These are phyloP conservation scores for Corythornis cristatus DNA, from an alignment of 2,113 vertebrate genomes.

Conservation along the genomic window DNA sequence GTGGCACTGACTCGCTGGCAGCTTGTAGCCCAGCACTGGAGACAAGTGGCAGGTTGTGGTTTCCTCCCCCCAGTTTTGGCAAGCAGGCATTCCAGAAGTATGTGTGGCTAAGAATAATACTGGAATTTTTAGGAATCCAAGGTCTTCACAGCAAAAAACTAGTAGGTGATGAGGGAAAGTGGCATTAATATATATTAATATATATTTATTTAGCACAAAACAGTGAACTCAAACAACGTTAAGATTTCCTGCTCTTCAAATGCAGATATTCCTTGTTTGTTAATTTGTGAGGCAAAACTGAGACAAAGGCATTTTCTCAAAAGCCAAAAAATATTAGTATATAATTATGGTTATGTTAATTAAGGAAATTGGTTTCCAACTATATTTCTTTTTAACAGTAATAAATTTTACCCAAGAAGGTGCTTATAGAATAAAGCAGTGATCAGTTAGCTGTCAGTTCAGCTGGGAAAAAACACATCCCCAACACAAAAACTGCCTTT, in stretches of 20 bases:
- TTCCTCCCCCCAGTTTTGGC: not conserved
- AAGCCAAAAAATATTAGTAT: not conserved
- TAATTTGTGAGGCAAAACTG: not conserved
- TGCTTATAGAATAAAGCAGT: not conserved
- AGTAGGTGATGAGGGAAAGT: accelerated
- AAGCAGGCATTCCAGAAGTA: not conserved
- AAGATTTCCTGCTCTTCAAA: not conserved
- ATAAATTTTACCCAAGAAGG: not conserved
- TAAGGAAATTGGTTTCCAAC: not conserved
- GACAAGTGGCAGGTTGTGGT: accelerated
- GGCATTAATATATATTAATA: not conserved
- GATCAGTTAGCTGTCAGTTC: not conserved
- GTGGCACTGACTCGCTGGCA: not conserved
- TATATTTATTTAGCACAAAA: not conserved
- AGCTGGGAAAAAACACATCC: not conserved
- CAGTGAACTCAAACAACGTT: not conserved
- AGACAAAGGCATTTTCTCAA: not conserved
- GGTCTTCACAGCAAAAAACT: not conserved
- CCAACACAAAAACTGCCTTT: not conserved
- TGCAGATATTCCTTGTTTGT: not conserved
- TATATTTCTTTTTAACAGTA: not conserved
- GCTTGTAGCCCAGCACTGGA: not conserved
- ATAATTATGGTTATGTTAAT: not conserved
- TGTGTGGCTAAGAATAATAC: not conserved
- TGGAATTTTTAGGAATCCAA: not conserved